Evolutionary conservation across 92 coral and sea anemone species (phyloP), one percentile per base, ranked within the genome.

Genomic region (Umimayanthus kanabou): DNA sequence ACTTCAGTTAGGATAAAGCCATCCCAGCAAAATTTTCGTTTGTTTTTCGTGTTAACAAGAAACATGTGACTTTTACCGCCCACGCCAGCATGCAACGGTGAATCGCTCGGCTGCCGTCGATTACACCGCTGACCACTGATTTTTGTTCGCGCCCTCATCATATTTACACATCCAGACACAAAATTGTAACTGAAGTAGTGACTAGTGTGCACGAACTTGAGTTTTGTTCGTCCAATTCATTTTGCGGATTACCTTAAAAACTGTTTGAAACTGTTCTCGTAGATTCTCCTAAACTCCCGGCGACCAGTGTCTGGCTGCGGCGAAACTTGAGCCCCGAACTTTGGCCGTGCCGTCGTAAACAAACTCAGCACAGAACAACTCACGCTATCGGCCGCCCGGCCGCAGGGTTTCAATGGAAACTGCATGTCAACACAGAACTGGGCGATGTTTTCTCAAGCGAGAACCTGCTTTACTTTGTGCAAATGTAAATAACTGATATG

Each of bases 401-500:
- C 45, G 65, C 8, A 65, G 69, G 58, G 22, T 29, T 39, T 81
- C 57, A 81, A 39, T 81, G 85, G 73, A 20, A 39, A 45, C 66
- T 70, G 30, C 14, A 57, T 83, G 87, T 83, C 87, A 83, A 26
- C 87, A 70, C 40, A 30, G 37, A 45, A 58, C 28, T 47, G 75
- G 28, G 45, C 43, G 16, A 83, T 70, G 87, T 83, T 70, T 45
- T 70, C 43, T 83, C 87, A 71, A 18, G 16, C 77, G 77, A 70
- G n/a, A n/a, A 69, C 18, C 67, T 47, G 87, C 39, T 43, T 28
- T 20, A 71, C 67, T 83, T 70, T 47, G 77, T 5, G 22, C 67
- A 73, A 70, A 71, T 43, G 77, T 69, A 83, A 83, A 83, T 70
- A 83, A 5, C 57, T 29, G 77, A 70, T 14, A 47, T 45, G 79